Evolutionary conservation across 2,797 vertebrate genomes (phyloP).

Genomic region (Decapterus maruadsi): DNA sequence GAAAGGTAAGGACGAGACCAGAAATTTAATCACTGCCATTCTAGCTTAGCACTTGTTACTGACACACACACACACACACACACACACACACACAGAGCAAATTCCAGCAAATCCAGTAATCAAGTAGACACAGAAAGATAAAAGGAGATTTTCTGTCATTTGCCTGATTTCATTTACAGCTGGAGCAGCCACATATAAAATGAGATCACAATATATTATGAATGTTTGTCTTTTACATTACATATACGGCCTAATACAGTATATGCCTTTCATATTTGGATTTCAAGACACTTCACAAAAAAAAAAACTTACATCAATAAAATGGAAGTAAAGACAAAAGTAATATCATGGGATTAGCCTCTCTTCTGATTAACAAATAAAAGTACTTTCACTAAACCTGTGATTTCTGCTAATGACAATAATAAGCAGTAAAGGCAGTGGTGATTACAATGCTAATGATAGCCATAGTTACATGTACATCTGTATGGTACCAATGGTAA

Average conservation of each 20-base stretch:
- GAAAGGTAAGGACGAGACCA: slow-evolving; percentile 5
- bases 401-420: background rate
- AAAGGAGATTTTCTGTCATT: background rate
- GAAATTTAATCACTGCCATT: slow-evolving; percentile 27
- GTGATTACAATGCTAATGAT: slow-evolving; percentile 1
- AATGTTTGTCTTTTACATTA: background rate
- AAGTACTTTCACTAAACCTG: background rate
- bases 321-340: background rate
- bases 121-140: background rate
- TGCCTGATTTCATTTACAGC: background rate
- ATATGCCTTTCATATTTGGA: background rate
- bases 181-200: background rate
- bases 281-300: background rate
- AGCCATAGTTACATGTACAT: background rate
- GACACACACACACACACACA: background rate
- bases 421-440: background rate
- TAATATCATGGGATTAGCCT: background rate
- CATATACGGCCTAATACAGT: background rate
- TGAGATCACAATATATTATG: no score
- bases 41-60: background rate
- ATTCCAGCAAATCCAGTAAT: background rate
- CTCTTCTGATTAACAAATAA: background rate
- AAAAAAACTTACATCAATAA: background rate
- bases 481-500: background rate
- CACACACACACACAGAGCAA: background rate